Conservation (phyloP, 1,140 invertebrate genomes). For the Drosophila bocqueti region DNA sequence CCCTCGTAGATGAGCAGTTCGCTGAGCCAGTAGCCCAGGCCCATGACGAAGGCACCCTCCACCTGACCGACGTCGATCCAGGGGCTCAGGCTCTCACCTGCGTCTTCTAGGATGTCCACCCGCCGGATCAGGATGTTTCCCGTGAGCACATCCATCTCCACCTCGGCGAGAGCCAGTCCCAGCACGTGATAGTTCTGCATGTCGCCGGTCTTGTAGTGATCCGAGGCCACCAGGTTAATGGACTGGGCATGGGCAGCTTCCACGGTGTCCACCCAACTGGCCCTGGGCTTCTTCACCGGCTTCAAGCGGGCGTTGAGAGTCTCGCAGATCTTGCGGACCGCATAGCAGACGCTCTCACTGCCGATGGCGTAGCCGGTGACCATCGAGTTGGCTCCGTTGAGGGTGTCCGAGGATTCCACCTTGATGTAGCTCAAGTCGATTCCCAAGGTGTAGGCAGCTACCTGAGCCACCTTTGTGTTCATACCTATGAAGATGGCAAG, state of each 20-base stretch:
- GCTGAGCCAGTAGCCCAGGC: constrained; percentile 92
- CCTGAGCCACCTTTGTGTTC: constrained; percentile 90
- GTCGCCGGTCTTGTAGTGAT: constrained; percentile 86
- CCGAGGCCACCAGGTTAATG: constrained; percentile 89
- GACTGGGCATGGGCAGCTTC: constrained; percentile 86
- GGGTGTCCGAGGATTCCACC: constrained; percentile 89
- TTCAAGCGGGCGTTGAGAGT: constrained; percentile 87
- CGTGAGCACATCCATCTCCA: constrained; percentile 92
- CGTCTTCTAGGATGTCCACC: constrained; percentile 92
- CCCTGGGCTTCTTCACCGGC: constrained; percentile 87
- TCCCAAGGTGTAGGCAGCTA: constrained; percentile 90
- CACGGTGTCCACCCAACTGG: constrained; percentile 88
- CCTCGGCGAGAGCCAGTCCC: constrained; percentile 88
- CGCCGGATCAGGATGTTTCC: constrained; percentile 89
- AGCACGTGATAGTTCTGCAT: constrained; percentile 88
- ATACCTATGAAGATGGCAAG: constrained; percentile 82
- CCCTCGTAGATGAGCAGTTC: constrained; percentile 90
- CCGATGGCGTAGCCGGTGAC: constrained; percentile 90
- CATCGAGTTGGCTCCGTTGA: constrained; percentile 89
- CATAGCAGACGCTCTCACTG: constrained; percentile 85
- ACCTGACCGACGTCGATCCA: constrained; percentile 94
- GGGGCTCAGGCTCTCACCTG: constrained; percentile 91
- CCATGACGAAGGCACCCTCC: constrained; percentile 96
- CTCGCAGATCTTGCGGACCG: constrained; percentile 89
- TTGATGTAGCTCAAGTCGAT: constrained; percentile 89